These are phyloP conservation scores for Bovichtus variegatus DNA, from an alignment of 2,797 vertebrate species.

Conservation along the genomic window DNA sequence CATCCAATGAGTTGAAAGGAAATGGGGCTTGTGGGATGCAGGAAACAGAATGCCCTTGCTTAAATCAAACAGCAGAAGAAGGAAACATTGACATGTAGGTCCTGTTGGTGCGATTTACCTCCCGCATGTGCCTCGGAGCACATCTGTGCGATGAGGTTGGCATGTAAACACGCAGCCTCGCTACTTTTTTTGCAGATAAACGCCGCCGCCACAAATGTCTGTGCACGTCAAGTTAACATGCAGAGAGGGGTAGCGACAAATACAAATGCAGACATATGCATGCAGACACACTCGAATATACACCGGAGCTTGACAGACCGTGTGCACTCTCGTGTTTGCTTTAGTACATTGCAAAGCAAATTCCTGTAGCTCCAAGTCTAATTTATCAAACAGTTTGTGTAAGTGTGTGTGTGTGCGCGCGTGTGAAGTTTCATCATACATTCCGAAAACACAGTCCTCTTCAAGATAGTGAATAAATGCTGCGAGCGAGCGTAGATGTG, in stretches of 20 bases:
- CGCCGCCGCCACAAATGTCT: background rate
- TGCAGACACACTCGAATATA: slow-evolving; percentile 18
- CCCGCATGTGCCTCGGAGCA: slow-evolving; percentile 51
- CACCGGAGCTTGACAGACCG: slow-evolving; percentile 31
- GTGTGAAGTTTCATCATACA: slow-evolving; percentile 34
- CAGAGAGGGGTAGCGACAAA: slow-evolving; percentile 34
- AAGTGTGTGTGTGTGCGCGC: background rate
- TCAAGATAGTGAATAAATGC: slow-evolving; percentile 55
- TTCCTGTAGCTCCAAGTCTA: slow-evolving; percentile 55
- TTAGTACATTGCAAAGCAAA: slow-evolving; percentile 51
- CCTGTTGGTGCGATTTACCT: slow-evolving; percentile 64
- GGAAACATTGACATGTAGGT: slow-evolving; percentile 64
- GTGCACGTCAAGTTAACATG: slow-evolving; percentile 22
- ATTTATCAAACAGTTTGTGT: slow-evolving; percentile 64
- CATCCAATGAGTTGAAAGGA: slow-evolving; percentile 71
- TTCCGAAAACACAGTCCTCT: slow-evolving; percentile 44
- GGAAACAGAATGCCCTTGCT: slow-evolving; percentile 69
- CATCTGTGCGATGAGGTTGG: slow-evolving; percentile 34
- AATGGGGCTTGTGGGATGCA: slow-evolving; percentile 71
- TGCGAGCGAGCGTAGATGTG: slow-evolving; percentile 27
- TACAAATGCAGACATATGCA: slow-evolving; percentile 17
- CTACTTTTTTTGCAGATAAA: slow-evolving; percentile 44
- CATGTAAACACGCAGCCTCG: slow-evolving; percentile 46
- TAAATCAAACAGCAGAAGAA: slow-evolving; percentile 65
- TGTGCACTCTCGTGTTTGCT: slow-evolving; percentile 49